These are phyloP conservation scores for Clivina fossor DNA, from an alignment of 2,888 invertebrate species.

Conservation along the genomic window DNA sequence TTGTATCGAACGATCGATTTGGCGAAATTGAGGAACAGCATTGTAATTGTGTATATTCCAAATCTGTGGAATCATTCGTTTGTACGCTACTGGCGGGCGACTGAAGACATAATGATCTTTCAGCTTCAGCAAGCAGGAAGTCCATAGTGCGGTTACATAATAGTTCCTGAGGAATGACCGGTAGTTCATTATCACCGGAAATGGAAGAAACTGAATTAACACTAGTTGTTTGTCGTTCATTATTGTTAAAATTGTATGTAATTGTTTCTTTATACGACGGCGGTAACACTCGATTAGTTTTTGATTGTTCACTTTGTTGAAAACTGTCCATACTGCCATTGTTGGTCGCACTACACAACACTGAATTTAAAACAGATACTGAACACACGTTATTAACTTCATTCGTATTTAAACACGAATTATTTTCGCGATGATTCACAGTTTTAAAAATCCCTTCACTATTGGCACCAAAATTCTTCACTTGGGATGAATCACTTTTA, in stretches of 20 bases:
- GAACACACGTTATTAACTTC: constrained; percentile 6
- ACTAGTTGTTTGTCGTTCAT: background rate
- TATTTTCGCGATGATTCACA: constrained; percentile 17
- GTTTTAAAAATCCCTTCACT: no score
- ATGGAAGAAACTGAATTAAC: background rate
- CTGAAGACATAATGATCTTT: constrained; percentile 45
- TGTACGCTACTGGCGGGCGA: constrained; percentile 38
- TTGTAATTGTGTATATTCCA: constrained; percentile 28
- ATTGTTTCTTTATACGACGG: constrained; percentile 3
- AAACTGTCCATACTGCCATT: constrained; percentile 28
- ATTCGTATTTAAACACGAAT: constrained; percentile 13
- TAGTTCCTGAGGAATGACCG: constrained; percentile 31
- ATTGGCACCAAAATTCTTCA: constrained; percentile 7
- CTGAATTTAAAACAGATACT: constrained; percentile 11
- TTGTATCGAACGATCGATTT: constrained; percentile 13
- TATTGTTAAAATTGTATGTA: background rate
- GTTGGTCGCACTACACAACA: constrained; percentile 12
- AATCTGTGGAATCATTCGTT: constrained; percentile 24
- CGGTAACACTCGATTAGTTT: background rate
- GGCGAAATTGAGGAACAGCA: constrained; percentile 4
- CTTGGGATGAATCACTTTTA: constrained; percentile 18
- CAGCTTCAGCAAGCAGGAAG: constrained; percentile 46
- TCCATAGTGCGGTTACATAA: constrained; percentile 45
- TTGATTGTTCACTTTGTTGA: constrained; percentile 6
- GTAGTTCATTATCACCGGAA: constrained; percentile 17